Evolutionary conservation across 2,797 vertebrate genomes (phyloP).

Genomic region (Capromys pilorides): DNA sequence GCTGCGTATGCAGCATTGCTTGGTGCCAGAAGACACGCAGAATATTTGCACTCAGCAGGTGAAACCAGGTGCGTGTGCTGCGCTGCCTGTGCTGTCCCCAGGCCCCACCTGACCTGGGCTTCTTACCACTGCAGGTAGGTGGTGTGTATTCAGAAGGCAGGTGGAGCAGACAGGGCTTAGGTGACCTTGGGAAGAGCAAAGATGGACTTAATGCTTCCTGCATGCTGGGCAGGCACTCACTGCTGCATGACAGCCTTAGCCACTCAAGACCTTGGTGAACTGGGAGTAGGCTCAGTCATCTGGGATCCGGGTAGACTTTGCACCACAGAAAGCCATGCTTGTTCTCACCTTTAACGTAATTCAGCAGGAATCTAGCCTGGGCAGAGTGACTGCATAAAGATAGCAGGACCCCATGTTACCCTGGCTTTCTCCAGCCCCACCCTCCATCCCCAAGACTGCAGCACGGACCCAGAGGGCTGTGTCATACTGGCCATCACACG

Average conservation of each 20-base stretch:
- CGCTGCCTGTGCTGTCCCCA: background rate
- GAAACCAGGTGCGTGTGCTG: background rate
- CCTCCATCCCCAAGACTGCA: background rate
- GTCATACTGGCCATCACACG: background rate
- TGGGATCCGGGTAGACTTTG: background rate
- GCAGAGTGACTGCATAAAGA: background rate
- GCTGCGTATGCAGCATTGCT: background rate
- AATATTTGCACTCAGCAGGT: background rate
- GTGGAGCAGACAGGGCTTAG: background rate
- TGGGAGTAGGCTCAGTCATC: background rate
- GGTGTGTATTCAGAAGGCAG: background rate
- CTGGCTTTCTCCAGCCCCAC: background rate
- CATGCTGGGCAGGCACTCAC: background rate
- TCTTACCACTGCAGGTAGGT: background rate
- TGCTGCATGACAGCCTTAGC: background rate
- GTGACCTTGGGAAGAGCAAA: background rate
- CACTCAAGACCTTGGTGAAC: background rate
- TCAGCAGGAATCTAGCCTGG: background rate
- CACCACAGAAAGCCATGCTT: background rate
- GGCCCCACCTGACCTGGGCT: background rate
- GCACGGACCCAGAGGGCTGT: background rate
- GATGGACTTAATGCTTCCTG: background rate
- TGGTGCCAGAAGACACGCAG: background rate
- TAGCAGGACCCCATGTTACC: background rate
- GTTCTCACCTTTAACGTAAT: conserved; percentile 12